These are phyloP conservation scores for Sthenelais limicola DNA, from an alignment of 2,888 invertebrate species.

Conservation along the genomic window DNA sequence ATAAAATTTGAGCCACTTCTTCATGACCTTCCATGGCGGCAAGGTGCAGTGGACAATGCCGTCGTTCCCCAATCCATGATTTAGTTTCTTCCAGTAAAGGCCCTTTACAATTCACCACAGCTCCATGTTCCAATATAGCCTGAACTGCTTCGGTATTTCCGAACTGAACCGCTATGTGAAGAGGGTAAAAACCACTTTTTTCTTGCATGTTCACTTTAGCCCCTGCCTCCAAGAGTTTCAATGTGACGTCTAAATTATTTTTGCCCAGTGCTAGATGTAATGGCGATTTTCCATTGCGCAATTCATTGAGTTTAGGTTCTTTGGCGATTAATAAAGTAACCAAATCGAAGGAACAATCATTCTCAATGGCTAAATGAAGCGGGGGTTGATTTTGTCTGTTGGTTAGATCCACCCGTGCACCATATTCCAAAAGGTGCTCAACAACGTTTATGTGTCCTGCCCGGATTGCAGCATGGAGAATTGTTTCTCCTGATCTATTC, in stretches of 20 bases:
- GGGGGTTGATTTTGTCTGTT: background rate
- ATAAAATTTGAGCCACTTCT: conserved; percentile 52
- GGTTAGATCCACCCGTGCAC: background rate
- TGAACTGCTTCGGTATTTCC: background rate
- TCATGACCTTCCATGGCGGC: conserved; percentile 64
- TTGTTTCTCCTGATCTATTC: background rate
- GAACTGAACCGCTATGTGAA: background rate
- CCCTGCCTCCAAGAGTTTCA: conserved; percentile 5
- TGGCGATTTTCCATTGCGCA: too few species aligned
- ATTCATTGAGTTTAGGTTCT: too few species aligned
- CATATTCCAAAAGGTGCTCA: conserved; percentile 12
- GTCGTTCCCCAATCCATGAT: conserved; percentile 22
- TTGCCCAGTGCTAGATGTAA: background rate
- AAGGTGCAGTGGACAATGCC: conserved; percentile 56
- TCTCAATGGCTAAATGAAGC: background rate
- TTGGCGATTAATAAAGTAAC: too few species aligned
- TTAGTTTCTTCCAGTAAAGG: conserved; percentile 9
- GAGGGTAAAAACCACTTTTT: background rate
- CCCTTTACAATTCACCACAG: conserved; percentile 4
- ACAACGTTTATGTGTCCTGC: conserved; percentile 8
- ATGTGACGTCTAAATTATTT: background rate
- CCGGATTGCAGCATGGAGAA: background rate
- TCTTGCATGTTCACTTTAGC: conserved; percentile 11
- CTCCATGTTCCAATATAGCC: background rate
- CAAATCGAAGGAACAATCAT: background rate